Evolutionary conservation across 1,140 invertebrate species (phyloP), one percentile per base, ranked within the genome.

Genomic region (Apocrypta bakeri): DNA sequence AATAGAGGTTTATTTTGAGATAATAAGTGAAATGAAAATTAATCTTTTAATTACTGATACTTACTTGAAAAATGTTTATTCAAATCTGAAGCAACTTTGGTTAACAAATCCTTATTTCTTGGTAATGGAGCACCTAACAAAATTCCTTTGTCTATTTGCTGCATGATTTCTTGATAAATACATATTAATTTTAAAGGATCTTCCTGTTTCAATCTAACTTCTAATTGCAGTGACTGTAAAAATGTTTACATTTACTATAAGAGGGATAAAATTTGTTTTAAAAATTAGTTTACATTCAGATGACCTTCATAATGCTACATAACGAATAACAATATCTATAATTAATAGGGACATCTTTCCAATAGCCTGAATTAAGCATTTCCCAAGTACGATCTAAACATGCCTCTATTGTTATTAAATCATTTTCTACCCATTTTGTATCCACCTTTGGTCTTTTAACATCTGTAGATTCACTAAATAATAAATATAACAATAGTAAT

Each of bases 311-410:
- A 83, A 94, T 94, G 84, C 93, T 93, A 7, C 92, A 93, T 69
- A 95, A 88, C 17, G 95, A 94, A 87, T 95, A 95, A 69, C 93
- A 92, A 88, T 94, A 94, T 85, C 95, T 92, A 68, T 94, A 90
- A 27, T 86, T 90, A 63, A 93, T 83, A 40, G 93, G 90, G 17
- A 98, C 96, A 87, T 95, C 93, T 92, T 95, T 96, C 96, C 97
- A 98, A 87, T 97, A 94, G 0, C 97, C 97, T 68, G 95, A 95
- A 91, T 98, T 97, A 17, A 98, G 92, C 85, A 94, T 92, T 90
- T 98, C 96, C 95, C 96, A 97, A 84, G 93, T 93, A 87, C 94
- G 93, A 90, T 97, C 96, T 66, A 97, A 90, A 78, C 96, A 92
- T 42, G 93, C 93, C 87, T 94, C 91, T 31, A 94, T 86, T 84